Evolutionary conservation across 1,140 invertebrate genomes (phyloP).

Genomic region (Metaphire vulgaris): DNA sequence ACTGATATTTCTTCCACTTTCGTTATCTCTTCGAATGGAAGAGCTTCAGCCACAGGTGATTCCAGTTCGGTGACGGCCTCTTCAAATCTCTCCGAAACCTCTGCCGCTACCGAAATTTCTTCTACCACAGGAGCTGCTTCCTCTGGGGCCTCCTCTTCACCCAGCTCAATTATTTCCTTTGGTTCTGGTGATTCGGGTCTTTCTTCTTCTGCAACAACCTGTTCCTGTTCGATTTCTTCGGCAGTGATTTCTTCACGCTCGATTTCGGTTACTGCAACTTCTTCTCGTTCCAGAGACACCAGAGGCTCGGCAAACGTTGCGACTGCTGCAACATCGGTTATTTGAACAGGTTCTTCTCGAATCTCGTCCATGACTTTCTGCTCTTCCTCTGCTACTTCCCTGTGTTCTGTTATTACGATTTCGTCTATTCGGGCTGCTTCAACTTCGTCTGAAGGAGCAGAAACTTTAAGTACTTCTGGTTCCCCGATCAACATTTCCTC

Average conservation of each 20-base stretch:
- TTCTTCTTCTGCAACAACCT: not conserved
- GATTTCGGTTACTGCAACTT: not conserved
- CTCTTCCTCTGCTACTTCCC: not conserved
- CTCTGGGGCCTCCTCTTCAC: not conserved
- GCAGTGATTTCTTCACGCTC: not conserved
- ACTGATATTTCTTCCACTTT: not conserved
- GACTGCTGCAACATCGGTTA: not conserved
- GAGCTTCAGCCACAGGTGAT: too few relatives aligned
- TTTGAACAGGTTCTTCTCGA: not conserved
- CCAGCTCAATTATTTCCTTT: not conserved
- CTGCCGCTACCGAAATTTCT: not conserved
- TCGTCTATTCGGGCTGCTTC: not conserved
- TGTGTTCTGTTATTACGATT: not conserved
- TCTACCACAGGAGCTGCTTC: not conserved
- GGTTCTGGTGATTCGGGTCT: not conserved
- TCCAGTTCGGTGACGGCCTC: too few relatives aligned
- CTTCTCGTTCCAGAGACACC: not conserved
- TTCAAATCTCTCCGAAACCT: not conserved
- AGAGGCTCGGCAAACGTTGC: not conserved
- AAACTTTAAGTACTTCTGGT: not conserved
- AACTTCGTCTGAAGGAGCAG: not conserved
- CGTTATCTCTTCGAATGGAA: not conserved
- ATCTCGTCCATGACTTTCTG: not conserved
- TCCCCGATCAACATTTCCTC: slow-evolving; percentile 2
- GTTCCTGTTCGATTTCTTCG: not conserved